Base-by-base conservation (phyloP, 2,888 invertebrate species). In the Dysmachus trigonus region DNA sequence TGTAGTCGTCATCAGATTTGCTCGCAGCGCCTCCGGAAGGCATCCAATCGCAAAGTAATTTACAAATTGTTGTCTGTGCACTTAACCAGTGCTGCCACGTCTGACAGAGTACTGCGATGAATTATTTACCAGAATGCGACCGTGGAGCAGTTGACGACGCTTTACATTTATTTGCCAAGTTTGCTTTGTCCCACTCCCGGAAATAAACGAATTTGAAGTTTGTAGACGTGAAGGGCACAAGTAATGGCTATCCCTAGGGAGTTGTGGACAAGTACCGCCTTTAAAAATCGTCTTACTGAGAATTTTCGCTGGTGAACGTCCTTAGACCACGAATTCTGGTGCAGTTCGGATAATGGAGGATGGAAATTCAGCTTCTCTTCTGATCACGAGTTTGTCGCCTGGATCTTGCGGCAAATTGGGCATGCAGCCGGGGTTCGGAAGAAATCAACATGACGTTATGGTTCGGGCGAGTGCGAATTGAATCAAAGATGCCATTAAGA, bases 401-500 rank as follows among this genome's bases (percentile, higher is more conserved):
- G 79, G 8, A 30, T 27, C 53, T 30, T 27, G 31, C 0, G 13
- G 51, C 38, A 35, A 76, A 76, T 76, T 76, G n/a, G 38, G 33
- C 10, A 8, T 35, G 35, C 76, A 47, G 51, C 41, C 22, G 27
- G 30, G 15, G 13, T 10, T 73, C 15, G 27, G 33, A 35, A 33
- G 38, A 7, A 15, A 79, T 51, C 51, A 51, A 79, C 41, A 27
- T 47, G 47, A 27, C 79, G 47, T 38, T n/a, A 30, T 51, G 18
- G 73, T 30, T 77, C 6, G 47, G 27, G n/a, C 8, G 15, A 79
- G 15, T 79, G 79, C 31, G 79, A 30, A n/a, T n/a, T 79, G 35
- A 47, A 79, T 79, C 79, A 79, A 79, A 79, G 51, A 76, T 35
- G 38, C 79, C 79, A 79, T 79, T 79, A 79, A 79, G 79, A 79